Conservation (phyloP, 2,888 invertebrate species). For the Alitta virens region DNA sequence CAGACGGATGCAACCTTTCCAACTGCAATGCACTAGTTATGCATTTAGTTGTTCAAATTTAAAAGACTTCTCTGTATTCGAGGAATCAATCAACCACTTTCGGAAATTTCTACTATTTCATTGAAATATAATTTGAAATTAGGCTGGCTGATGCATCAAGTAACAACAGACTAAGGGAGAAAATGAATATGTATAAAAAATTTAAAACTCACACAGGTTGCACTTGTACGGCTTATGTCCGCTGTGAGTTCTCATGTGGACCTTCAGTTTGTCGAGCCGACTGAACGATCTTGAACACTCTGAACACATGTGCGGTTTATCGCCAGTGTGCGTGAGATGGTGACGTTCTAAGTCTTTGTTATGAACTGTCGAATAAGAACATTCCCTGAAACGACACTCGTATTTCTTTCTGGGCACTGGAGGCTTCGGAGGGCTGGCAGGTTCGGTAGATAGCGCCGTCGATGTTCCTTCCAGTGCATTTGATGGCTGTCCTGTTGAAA, state of each 20-base stretch:
- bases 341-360: conserved; percentile 43
- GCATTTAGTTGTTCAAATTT: too few species aligned
- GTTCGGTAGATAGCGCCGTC: too few species aligned
- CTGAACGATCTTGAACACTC: conserved; percentile 94
- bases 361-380: conserved; percentile 12
- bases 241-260: conserved; percentile 79
- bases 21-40: too few species aligned
- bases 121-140: too few species aligned
- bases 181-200: not conserved
- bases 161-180: not conserved
- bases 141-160: too few species aligned
- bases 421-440: not conserved
- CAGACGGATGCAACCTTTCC: too few species aligned
- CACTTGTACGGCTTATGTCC: conserved; percentile 94
- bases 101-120: too few species aligned
- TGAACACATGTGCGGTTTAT: conserved; percentile 67
- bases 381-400: conserved; percentile 11
- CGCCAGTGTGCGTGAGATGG: conserved; percentile 59
- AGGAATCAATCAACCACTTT: too few species aligned
- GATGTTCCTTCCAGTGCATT: too few species aligned
- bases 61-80: too few species aligned
- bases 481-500: too few species aligned
- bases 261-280: conserved; percentile 82
- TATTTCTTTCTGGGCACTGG: conserved; percentile 2
- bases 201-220: conserved; percentile 64